Percentiles rank a stretch among this genome's conserved stretches.
phyloP scores from a whole-genome alignment of 2,113 vertebrate genomes.

The Benitochromis conjunctus region DNA sequence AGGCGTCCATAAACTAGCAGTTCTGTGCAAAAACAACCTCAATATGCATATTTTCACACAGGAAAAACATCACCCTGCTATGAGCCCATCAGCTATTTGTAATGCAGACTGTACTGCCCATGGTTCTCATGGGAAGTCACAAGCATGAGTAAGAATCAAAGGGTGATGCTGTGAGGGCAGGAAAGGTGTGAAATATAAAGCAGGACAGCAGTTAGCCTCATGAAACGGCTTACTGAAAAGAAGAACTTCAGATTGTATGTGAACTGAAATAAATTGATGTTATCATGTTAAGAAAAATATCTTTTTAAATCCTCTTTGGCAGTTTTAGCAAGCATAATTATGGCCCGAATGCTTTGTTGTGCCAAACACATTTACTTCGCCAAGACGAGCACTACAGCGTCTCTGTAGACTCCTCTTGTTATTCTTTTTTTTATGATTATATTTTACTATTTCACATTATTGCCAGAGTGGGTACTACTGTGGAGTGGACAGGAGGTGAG shows the following conservation, averaged over 20 bases:
- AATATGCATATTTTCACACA: not conserved
- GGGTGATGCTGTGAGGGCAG: not conserved
- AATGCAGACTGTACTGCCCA: not conserved
- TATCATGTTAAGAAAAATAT: too few relatives aligned
- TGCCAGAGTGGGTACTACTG: not conserved
- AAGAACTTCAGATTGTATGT: too few relatives aligned
- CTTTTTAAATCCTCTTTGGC: too few relatives aligned
- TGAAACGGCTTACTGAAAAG: not conserved
- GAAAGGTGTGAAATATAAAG: not conserved
- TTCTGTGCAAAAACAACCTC: not conserved
- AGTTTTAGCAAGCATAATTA: not conserved
- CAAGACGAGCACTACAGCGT: not conserved
- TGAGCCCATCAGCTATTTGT: slow-evolving; percentile 21
- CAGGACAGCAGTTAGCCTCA: not conserved
- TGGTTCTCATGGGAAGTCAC: not conserved
- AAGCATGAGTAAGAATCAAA: not conserved
- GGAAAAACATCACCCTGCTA: not conserved
- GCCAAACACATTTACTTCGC: not conserved
- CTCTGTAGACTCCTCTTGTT: not conserved
- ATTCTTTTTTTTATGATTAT: not conserved
- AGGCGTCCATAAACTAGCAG: not conserved
- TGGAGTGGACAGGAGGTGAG: not conserved
- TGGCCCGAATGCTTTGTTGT: not conserved
- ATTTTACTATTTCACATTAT: not conserved
- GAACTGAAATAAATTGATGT: too few relatives aligned